Percentiles rank a stretch among this genome's conserved stretches.
Evolutionary conservation across 2,888 invertebrate species (phyloP).

Genomic region (Theristus sp.): DNA sequence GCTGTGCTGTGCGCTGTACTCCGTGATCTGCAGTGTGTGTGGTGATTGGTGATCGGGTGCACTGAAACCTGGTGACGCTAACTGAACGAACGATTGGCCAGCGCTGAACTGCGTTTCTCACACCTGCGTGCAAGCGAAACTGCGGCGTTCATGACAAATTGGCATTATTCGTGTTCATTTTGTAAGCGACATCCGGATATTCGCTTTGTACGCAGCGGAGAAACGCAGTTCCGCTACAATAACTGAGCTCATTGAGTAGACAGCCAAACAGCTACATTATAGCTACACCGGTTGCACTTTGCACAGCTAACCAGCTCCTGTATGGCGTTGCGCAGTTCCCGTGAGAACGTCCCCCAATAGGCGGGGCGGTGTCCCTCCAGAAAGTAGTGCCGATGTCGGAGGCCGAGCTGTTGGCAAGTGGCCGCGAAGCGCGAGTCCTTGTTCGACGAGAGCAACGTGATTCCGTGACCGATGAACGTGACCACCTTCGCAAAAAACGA

Average conservation of each 20-base stretch:
- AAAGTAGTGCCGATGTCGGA: neutral
- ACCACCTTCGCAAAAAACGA: neutral
- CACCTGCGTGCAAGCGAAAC: too few relatives aligned
- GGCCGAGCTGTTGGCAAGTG: neutral
- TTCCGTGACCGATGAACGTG: neutral
- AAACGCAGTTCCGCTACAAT: too few relatives aligned
- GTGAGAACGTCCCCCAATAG: neutral
- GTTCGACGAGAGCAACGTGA: neutral
- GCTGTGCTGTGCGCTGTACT: neutral
- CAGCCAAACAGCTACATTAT: neutral
- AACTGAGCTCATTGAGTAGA: too few relatives aligned
- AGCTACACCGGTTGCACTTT: neutral
- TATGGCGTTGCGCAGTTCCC: neutral
- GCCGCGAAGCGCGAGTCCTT: neutral
- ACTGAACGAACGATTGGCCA: too few relatives aligned
- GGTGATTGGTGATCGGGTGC: too few relatives aligned
- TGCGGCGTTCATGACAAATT: too few relatives aligned
- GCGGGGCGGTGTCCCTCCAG: neutral
- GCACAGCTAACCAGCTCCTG: neutral
- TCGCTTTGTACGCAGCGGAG: too few relatives aligned
- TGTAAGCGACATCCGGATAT: too few relatives aligned
- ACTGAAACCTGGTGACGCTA: too few relatives aligned
- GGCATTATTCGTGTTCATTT: too few relatives aligned
- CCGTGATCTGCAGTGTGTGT: neutral
- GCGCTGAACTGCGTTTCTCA: too few relatives aligned